Percentiles rank a stretch among this genome's conserved stretches.
Conservation (phyloP, 2,797 vertebrate genomes). For the Etheostoma nigrum region DNA sequence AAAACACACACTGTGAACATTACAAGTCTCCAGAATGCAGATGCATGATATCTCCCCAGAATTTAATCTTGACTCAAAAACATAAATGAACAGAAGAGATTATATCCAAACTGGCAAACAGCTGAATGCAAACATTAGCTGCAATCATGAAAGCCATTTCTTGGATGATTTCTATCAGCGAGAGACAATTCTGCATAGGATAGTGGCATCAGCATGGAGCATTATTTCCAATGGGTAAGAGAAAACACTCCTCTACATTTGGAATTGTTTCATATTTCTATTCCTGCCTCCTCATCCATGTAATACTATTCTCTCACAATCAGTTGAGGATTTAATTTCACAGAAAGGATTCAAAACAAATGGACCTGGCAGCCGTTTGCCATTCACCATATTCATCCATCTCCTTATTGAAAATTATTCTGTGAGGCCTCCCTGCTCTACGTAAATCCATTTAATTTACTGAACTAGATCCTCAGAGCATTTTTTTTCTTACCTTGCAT, state of each 20-base stretch:
- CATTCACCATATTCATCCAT: conserved; percentile 69
- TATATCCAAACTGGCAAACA: conserved; percentile 58
- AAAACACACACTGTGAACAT: conserved; percentile 14
- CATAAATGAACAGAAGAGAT: conserved; percentile 49
- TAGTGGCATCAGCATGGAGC: conserved; percentile 48
- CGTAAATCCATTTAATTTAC: conserved; percentile 77
- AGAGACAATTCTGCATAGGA: conserved; percentile 55
- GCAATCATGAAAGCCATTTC: conserved; percentile 70
- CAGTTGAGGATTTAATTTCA: conserved; percentile 82
- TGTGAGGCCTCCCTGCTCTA: conserved; percentile 53
- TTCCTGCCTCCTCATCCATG: conserved; percentile 77
- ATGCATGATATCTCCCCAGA: conserved; percentile 39
- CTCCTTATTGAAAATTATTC: conserved; percentile 72
- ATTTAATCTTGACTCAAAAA: conserved; percentile 45
- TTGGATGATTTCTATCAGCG: conserved; percentile 67
- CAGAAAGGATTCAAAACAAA: conserved; percentile 79
- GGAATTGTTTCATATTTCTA: conserved; percentile 72
- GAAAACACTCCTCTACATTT: conserved; percentile 65
- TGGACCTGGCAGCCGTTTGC: conserved; percentile 62
- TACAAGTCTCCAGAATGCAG: conserved; percentile 29
- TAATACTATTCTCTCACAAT: conserved; percentile 80
- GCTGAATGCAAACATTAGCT: conserved; percentile 73
- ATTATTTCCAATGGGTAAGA: conserved; percentile 48
- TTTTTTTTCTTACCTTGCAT: conserved; percentile 8
- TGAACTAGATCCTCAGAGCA: conserved; percentile 48